Evolutionary conservation across 2,113 vertebrate genomes (phyloP).

Genomic region (Amazona vittata): DNA sequence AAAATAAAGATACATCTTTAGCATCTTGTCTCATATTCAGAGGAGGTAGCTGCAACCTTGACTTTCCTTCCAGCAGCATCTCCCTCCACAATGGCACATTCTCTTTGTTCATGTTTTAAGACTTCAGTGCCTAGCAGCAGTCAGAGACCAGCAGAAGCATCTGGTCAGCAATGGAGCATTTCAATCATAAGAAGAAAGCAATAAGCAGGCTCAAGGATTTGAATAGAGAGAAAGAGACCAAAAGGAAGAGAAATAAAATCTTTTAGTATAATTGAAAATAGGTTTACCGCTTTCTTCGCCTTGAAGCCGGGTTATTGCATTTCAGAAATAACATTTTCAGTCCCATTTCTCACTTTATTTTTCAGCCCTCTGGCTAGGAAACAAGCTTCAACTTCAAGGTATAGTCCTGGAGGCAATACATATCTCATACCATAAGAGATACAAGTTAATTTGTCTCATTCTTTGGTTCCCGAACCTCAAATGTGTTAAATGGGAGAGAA

Average conservation of each 20-base stretch:
- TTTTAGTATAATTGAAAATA: constrained; percentile 7
- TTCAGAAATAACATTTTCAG: constrained; percentile 12
- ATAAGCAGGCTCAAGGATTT: constrained; percentile 44
- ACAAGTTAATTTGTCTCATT: neutral
- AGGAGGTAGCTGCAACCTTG: constrained; percentile 25
- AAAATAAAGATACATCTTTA: constrained; percentile 1
- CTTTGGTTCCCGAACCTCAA: neutral
- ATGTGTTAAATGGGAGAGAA: neutral
- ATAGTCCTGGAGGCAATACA: neutral
- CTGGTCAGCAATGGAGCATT: constrained; percentile 21
- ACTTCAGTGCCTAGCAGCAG: constrained; percentile 41
- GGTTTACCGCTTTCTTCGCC: neutral
- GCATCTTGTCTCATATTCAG: constrained; percentile 8
- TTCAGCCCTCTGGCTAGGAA: neutral
- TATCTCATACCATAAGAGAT: neutral
- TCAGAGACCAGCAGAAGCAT: constrained; percentile 24
- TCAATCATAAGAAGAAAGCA: constrained; percentile 46
- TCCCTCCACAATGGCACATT: constrained; percentile 20
- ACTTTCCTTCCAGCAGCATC: neutral
- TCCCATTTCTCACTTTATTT: neutral
- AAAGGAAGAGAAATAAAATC: neutral
- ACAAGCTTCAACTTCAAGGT: neutral
- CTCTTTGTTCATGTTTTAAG: constrained; percentile 58
- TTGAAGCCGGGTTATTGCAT: constrained; percentile 20
- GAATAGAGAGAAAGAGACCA: neutral